These are phyloP conservation scores for Noctua janthina DNA, from an alignment of 2,888 invertebrate species.

Conservation along the genomic window DNA sequence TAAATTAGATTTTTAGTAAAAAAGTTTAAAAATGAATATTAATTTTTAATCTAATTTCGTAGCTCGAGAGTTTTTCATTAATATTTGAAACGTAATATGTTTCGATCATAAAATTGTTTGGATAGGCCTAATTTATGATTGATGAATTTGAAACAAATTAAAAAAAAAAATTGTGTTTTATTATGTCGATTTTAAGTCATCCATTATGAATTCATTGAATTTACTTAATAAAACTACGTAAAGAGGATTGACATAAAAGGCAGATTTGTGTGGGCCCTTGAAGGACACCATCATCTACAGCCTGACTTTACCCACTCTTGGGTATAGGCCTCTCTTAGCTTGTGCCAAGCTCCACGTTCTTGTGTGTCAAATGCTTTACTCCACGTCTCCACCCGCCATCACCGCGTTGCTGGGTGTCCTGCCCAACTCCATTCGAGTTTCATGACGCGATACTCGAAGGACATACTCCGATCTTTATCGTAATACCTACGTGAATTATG, in stretches of 20 bases:
- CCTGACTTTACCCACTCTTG: no score
- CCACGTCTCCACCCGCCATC: no score
- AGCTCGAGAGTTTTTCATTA: slow-evolving; percentile 22
- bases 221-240: background rate
- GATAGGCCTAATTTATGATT: slow-evolving; percentile 33
- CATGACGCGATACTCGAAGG: no score
- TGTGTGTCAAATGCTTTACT: no score
- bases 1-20: slow-evolving; percentile 36
- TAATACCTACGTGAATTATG: no score
- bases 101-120: slow-evolving; percentile 35
- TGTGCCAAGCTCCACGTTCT: no score
- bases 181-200: background rate
- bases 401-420: no score
- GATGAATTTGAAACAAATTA: slow-evolving; percentile 7
- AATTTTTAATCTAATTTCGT: slow-evolving; percentile 39
- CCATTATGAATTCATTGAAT: background rate
- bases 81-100: slow-evolving; percentile 20
- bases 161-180: no score
- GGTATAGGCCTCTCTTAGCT: no score
- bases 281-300: no score
- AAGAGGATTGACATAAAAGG: background rate
- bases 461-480: no score
- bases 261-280: background rate
- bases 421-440: no score
- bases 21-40: slow-evolving; percentile 37